Evolutionary conservation across 2,888 invertebrate genomes (phyloP).

Genomic region (Podotricha telesiphe): DNA sequence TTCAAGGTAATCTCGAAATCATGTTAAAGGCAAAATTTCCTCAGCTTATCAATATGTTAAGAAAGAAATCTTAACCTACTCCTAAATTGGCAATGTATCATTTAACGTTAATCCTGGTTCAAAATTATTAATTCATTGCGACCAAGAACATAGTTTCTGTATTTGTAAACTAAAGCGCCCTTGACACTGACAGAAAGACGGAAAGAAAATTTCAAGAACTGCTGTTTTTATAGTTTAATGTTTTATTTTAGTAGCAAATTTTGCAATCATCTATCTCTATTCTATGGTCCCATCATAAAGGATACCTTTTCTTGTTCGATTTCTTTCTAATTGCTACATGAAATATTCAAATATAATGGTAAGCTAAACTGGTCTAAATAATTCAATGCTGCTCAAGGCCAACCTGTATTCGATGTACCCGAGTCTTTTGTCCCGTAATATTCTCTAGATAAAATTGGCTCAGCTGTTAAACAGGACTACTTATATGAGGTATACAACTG

Average conservation of each 20-base stretch:
- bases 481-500: constrained; percentile 8
- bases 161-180: constrained; percentile 21
- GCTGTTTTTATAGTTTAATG: not conserved
- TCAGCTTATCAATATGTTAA: constrained; percentile 16
- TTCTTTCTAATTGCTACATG: not conserved
- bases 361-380: not conserved
- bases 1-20: constrained; percentile 10
- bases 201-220: constrained; percentile 21
- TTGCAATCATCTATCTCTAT: not conserved
- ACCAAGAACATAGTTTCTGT: constrained; percentile 17
- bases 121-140: constrained; percentile 12
- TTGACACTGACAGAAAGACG: constrained; percentile 19
- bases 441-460: not conserved
- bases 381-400: not conserved
- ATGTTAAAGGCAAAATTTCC: constrained; percentile 28
- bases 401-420: not conserved
- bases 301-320: not conserved
- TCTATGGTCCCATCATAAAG: not conserved
- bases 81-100: constrained; percentile 31
- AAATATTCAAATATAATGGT: not conserved
- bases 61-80: constrained; percentile 40
- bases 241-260: not conserved
- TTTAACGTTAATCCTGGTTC: constrained; percentile 24
- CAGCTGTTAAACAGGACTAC: constrained; percentile 17
- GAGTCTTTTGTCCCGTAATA: not conserved